These are phyloP conservation scores for Xylocampa areola DNA, from an alignment of 2,888 invertebrate species.

Conservation along the genomic window DNA sequence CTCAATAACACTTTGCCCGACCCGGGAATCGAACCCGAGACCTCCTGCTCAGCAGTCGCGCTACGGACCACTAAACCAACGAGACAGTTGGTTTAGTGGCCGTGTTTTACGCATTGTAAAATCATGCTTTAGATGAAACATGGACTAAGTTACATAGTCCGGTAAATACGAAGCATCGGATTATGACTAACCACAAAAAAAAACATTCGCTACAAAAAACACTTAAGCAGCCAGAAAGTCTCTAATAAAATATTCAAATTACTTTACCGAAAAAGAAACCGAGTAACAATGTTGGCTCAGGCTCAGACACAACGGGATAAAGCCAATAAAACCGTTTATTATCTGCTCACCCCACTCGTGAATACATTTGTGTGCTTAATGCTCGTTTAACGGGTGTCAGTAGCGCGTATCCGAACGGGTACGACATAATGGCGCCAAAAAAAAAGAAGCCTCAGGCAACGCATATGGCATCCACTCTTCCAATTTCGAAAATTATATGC, in stretches of 20 bases:
- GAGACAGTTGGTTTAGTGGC: no score
- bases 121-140: no score
- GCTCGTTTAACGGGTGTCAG: slow-evolving; percentile 71
- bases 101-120: no score
- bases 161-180: not conserved
- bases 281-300: slow-evolving; percentile 70
- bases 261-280: slow-evolving; percentile 68
- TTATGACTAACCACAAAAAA: slow-evolving; percentile 8
- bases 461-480: slow-evolving; percentile 81
- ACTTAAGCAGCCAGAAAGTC: slow-evolving; percentile 54
- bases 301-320: slow-evolving; percentile 67
- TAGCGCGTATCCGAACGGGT: slow-evolving; percentile 66
- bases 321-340: slow-evolving; percentile 85
- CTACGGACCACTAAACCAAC: no score
- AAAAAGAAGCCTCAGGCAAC: slow-evolving; percentile 75
- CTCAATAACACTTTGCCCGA: no score
- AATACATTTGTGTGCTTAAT: slow-evolving; percentile 78
- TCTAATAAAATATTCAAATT: slow-evolving; percentile 69
- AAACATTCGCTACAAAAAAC: slow-evolving; percentile 23
- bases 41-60: no score
- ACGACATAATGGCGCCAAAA: slow-evolving; percentile 78
- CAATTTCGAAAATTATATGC: slow-evolving; percentile 84
- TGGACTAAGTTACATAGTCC: no score
- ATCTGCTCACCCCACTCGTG: slow-evolving; percentile 77
- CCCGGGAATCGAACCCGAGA: no score